Evolutionary conservation across 1,140 invertebrate genomes (phyloP), one percentile per base, ranked within the genome.

Genomic region (Zaprionus lachaisei): DNA sequence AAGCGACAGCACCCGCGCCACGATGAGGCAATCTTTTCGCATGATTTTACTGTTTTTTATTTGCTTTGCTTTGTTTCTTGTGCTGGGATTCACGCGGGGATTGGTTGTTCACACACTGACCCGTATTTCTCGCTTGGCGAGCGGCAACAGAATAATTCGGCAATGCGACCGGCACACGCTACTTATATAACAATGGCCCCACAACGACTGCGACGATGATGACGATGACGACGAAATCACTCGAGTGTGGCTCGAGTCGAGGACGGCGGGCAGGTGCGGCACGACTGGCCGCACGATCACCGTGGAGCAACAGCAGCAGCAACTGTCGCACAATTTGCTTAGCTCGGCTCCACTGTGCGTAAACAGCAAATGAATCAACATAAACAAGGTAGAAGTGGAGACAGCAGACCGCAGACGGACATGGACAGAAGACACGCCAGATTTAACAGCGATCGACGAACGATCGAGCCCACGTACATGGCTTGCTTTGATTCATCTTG

Each of bases 171-270:
- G 79, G 69, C 87, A 70, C 83, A 87, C 89, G 83, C 87, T 91
- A 77, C 89, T 91, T 91, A 91, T 91, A 91, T 91, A 91, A 91
- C 85, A 79, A 67, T 56, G 71, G 17, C 37, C 71, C 68, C 56
- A 80, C 61, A 12, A 51, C 17, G 44, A 44, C 72, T 72, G 22
- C 56, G 17, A 37, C 61, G 63, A 55, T 37, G 75, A 22, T 17
- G 60, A 72, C 71, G 55, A 80, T 75, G 77, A 44, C 79, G 77
- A 71, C 63, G 62, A 76, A 81, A 72, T 69, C 85, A 90, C 64
- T 90, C 76, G 83, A 85, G 61, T 79, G 77, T 79, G 66, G 72
- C 66, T 41, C 65, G 31, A 3, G 80, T 55, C 67, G 79, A 79
- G 73, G 80, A 72, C 77, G 80, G 66, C 83, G 72, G 79, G 71